Evolutionary conservation across 2,113 vertebrate genomes (phyloP).

Genomic region (Macheiramphus alcinus): DNA sequence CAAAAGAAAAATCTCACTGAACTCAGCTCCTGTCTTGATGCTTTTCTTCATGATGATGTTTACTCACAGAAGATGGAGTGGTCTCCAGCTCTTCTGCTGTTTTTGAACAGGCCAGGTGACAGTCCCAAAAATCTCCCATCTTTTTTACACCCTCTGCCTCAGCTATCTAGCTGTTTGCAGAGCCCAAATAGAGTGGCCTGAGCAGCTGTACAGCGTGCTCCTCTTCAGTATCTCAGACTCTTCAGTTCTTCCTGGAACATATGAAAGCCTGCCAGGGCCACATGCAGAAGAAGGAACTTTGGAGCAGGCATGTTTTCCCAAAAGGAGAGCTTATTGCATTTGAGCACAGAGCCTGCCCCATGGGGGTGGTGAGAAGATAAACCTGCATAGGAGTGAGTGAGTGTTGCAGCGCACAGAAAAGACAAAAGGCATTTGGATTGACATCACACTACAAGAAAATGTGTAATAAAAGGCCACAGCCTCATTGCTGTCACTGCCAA

Average conservation of each 20-base stretch:
- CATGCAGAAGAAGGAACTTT: background rate
- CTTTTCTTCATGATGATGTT: background rate
- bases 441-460: background rate
- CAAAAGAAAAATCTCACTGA: background rate
- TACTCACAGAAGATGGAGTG: background rate
- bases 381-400: background rate
- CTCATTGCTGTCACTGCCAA: background rate
- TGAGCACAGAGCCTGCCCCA: background rate
- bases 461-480: background rate
- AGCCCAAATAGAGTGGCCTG: background rate
- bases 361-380: background rate
- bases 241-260: background rate
- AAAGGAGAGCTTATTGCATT: background rate
- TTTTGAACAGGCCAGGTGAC: background rate
- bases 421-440: background rate
- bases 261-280: background rate
- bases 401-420: background rate
- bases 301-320: background rate
- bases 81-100: background rate
- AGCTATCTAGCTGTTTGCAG: background rate
- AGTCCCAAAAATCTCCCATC: background rate
- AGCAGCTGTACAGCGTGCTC: background rate
- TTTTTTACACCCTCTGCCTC: background rate
- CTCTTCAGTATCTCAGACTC: background rate
- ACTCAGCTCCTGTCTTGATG: background rate